Evolutionary conservation across 37 sponge, comb jelly and placozoan genomes (phyloP).

Genomic region (Halisarca cf. caerulea): DNA sequence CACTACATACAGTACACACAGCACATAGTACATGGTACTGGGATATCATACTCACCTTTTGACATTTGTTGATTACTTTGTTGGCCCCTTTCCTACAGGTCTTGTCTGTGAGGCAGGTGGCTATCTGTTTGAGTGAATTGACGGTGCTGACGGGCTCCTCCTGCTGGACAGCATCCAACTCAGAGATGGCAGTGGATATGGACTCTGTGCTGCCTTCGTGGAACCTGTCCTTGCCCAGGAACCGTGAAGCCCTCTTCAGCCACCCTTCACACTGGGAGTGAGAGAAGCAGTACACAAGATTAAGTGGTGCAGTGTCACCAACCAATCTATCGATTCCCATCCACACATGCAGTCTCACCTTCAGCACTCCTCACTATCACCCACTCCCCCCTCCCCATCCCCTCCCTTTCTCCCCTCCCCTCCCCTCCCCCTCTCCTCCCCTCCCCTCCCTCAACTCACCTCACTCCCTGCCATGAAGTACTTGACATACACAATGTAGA

Average conservation of each 20-base stretch:
- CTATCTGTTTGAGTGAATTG: conserved; percentile 45
- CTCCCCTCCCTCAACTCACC: conserved; percentile 22
- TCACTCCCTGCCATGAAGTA: conserved; percentile 60
- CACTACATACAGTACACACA: no score
- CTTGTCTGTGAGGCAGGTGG: conserved; percentile 45
- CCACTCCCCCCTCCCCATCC: neutral
- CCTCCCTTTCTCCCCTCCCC: neutral
- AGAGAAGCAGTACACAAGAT: no score
- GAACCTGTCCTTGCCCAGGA: neutral
- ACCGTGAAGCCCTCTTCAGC: neutral
- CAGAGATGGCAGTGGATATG: neutral
- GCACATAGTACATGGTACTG: no score
- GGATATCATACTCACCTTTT: neutral
- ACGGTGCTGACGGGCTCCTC: conserved; percentile 15
- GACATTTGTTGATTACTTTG: conserved; percentile 47
- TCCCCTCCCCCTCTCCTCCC: neutral
- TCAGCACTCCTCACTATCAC: neutral
- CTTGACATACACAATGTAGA: conserved; percentile 63
- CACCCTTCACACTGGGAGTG: conserved; percentile 31
- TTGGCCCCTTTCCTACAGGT: conserved; percentile 34
- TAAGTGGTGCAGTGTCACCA: no score
- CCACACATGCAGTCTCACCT: neutral
- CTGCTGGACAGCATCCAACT: conserved; percentile 34
- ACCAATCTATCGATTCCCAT: neutral
- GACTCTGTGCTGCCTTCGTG: neutral